Conservation (phyloP, 2,888 invertebrate genomes). For the Mesochorus sp. region DNA sequence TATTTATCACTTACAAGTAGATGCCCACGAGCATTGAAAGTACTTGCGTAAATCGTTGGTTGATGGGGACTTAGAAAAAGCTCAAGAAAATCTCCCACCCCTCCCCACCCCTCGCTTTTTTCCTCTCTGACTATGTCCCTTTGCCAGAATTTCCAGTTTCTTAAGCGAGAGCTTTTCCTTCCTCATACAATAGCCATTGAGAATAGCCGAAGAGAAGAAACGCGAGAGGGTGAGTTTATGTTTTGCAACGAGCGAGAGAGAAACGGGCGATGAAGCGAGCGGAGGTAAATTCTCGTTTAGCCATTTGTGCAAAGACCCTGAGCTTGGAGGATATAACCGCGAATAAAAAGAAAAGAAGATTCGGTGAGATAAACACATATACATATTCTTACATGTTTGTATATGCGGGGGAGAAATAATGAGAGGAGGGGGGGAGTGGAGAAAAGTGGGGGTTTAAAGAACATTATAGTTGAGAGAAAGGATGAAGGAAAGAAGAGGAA, state of each 20-base stretch:
- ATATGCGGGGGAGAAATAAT: slow-evolving; percentile 1
- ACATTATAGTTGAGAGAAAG: not conserved
- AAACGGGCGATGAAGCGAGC: not conserved
- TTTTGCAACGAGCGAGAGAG: not conserved
- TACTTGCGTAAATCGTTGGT: not conserved
- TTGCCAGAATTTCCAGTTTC: too few relatives aligned
- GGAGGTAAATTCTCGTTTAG: slow-evolving; percentile 37
- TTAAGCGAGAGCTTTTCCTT: not conserved
- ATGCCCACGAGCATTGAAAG: not conserved
- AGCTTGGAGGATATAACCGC: slow-evolving; percentile 2
- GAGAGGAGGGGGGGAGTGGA: not conserved
- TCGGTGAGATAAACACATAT: not conserved
- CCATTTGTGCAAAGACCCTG: slow-evolving; percentile 29
- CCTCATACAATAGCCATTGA: too few relatives aligned
- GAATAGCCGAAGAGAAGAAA: too few relatives aligned
- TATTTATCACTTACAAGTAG: not conserved
- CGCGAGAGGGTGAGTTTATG: not conserved
- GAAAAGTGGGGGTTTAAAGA: not conserved
- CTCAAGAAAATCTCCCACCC: slow-evolving; percentile 3
- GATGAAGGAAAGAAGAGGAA: not conserved
- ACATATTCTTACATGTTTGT: not conserved
- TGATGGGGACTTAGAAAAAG: slow-evolving; percentile 5
- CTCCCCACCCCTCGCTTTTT: not conserved
- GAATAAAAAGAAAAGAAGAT: slow-evolving; percentile 3
- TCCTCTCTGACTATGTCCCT: not conserved